These are phyloP conservation scores for Hippoglossus stenolepis DNA, from an alignment of 2,113 vertebrate genomes.

Conservation along the genomic window DNA sequence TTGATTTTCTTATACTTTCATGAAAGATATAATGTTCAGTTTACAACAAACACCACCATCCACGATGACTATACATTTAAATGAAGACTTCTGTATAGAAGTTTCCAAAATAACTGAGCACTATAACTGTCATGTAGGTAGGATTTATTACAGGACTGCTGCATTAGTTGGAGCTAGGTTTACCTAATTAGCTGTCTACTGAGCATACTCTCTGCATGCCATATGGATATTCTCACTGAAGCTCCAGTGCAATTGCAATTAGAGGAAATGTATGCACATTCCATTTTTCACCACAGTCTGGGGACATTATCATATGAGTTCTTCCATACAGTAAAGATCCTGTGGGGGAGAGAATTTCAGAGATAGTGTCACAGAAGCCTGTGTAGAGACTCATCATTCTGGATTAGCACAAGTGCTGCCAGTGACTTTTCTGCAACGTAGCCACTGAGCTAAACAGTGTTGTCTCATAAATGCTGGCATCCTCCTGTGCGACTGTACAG, in stretches of 20 bases:
- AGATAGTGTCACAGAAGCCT: not conserved
- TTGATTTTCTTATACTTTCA: too few species aligned
- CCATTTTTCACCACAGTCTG: not conserved
- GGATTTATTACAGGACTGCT: not conserved
- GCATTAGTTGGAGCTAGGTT: not conserved
- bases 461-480: not conserved
- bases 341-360: not conserved
- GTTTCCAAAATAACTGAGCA: not conserved
- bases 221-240: not conserved
- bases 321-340: not conserved
- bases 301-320: not conserved
- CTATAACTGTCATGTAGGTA: not conserved
- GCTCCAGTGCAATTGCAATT: not conserved
- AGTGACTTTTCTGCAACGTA: not conserved
- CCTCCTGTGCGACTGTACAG: conserved; percentile 3
- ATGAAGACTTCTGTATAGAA: not conserved
- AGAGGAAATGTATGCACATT: not conserved
- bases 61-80: not conserved
- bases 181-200: not conserved
- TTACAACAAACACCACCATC: not conserved
- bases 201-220: not conserved
- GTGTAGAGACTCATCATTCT: not conserved
- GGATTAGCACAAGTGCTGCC: not conserved
- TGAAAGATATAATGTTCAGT: not conserved
- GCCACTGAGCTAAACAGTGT: not conserved